Percentiles rank a stretch among this genome's conserved stretches.
phyloP scores from a whole-genome alignment of 2,113 vertebrate species.

The Microcebus tavaratra region DNA sequence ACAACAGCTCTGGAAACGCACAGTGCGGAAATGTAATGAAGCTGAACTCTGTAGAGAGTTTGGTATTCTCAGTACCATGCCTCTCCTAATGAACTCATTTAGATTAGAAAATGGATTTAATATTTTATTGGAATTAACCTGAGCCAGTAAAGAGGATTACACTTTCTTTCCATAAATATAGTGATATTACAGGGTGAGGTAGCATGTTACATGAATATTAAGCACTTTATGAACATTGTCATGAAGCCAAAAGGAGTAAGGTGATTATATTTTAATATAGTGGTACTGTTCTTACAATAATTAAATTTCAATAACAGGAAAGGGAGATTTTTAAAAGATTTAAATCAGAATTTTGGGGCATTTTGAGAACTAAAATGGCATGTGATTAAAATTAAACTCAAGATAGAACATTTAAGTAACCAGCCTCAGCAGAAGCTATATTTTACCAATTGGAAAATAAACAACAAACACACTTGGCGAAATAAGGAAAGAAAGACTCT shows the following conservation, averaged over 20 bases:
- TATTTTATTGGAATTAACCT: constrained; percentile 93
- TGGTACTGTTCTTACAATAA: constrained; percentile 84
- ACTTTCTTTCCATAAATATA: constrained; percentile 90
- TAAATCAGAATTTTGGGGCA: constrained; percentile 71
- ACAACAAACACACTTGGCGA: neutral
- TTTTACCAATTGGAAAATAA: constrained; percentile 56
- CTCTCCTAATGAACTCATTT: constrained; percentile 92
- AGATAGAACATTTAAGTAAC: constrained; percentile 22
- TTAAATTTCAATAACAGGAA: constrained; percentile 84
- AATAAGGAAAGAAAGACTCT: neutral
- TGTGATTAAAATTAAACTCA: constrained; percentile 71
- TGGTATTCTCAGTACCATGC: constrained; percentile 88
- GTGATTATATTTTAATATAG: constrained; percentile 87
- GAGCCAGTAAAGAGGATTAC: constrained; percentile 91
- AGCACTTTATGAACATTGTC: constrained; percentile 84
- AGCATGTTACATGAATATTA: constrained; percentile 90
- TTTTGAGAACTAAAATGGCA: constrained; percentile 65
- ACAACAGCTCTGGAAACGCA: constrained; percentile 89
- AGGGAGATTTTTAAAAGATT: constrained; percentile 75
- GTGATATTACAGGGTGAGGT: constrained; percentile 87
- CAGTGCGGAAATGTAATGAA: constrained; percentile 88
- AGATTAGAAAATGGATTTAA: constrained; percentile 94
- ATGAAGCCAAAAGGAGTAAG: constrained; percentile 83
- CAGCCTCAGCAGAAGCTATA: neutral
- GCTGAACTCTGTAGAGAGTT: constrained; percentile 89